Evolutionary conservation across 2,113 vertebrate genomes (phyloP), one percentile per base, ranked within the genome.

Genomic region (Sclerurus mexicanus): DNA sequence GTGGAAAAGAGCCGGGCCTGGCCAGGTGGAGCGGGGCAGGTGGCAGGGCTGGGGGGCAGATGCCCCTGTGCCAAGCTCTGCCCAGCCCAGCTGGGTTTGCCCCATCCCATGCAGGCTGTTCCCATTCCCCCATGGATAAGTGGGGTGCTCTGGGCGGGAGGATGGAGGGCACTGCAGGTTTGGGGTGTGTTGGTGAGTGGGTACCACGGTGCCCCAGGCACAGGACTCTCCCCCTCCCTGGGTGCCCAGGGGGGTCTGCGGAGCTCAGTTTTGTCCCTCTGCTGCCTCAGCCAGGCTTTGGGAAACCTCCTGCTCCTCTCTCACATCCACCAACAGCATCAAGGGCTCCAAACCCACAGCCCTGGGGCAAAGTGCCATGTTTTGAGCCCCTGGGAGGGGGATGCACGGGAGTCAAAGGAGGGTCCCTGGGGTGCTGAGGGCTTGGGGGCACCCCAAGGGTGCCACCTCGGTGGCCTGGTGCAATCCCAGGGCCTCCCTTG

Each of bases 281-380:
- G 7, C 33, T 4, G 2, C 10, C 6, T 37, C 23, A 20, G 20
- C 13, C 16, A 27, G 47, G 6, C 23, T 5, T 14, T 21, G 27
- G 50, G 40, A 12, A 49, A 22, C 12, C 47, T 77, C n/a, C 47
- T 44, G 71, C 56, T 28, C 46, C 5, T 8, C 33, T 49, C 49
- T 30, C 2, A 0, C 2, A 4, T 28, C 31, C 6, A 2, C 3
- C 4, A 28, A 6, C 55, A 25, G 10, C 35, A 2, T 9, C 46
- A 37, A 12, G 33, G 9, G 46, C 42, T 90, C 30, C 42, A 73
- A 47, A 42, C 17, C 81, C 10, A 0, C n/a, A 18, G 21, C 33
- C 0, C 1, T 12, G 67, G 46, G 31, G 3, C 0, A 0, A 77
- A 63, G 27, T 6, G 13, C 25, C 6, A 1, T 0, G 0, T 46